Evolutionary conservation across 1,140 invertebrate species (phyloP).

Genomic region (Parasteatoda tepidariorum): DNA sequence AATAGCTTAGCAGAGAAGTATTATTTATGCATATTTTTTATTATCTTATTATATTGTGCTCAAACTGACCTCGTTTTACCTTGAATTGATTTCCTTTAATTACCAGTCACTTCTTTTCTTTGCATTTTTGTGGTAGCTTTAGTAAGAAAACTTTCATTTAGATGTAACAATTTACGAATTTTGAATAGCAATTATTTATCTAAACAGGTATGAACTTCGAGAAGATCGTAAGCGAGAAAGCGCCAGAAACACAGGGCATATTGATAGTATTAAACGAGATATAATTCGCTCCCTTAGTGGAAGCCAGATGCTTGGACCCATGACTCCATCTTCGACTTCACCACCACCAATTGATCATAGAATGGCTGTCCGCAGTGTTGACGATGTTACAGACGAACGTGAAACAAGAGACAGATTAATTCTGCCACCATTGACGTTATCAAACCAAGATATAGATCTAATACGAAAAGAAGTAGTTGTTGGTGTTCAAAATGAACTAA

Average conservation of each 20-base stretch:
- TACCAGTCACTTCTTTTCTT: too few species aligned
- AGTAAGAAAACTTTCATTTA: too few species aligned
- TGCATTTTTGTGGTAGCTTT: too few species aligned
- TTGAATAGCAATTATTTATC: background rate
- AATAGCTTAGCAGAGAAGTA: too few species aligned
- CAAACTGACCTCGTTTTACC: too few species aligned
- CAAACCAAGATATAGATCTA: slow-evolving; percentile 66
- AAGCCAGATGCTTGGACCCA: slow-evolving; percentile 38
- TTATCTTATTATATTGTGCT: too few species aligned
- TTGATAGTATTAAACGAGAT: slow-evolving; percentile 71
- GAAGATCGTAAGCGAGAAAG: slow-evolving; percentile 72
- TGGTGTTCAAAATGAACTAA: slow-evolving; percentile 66
- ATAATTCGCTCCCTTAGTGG: slow-evolving; percentile 67
- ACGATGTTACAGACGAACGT: slow-evolving; percentile 19
- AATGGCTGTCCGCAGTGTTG: slow-evolving; percentile 9
- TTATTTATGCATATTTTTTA: too few species aligned
- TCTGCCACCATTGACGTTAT: slow-evolving; percentile 32
- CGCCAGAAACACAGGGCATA: slow-evolving; percentile 68
- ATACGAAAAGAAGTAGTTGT: slow-evolving; percentile 67
- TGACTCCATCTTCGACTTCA: slow-evolving; percentile 30
- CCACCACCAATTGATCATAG: slow-evolving; percentile 25
- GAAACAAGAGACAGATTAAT: slow-evolving; percentile 1
- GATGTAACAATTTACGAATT: too few species aligned
- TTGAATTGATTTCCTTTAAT: too few species aligned
- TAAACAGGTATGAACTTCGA: slow-evolving; percentile 71